Evolutionary conservation across 2,113 vertebrate genomes (phyloP).

Genomic region (Zingel zingel): DNA sequence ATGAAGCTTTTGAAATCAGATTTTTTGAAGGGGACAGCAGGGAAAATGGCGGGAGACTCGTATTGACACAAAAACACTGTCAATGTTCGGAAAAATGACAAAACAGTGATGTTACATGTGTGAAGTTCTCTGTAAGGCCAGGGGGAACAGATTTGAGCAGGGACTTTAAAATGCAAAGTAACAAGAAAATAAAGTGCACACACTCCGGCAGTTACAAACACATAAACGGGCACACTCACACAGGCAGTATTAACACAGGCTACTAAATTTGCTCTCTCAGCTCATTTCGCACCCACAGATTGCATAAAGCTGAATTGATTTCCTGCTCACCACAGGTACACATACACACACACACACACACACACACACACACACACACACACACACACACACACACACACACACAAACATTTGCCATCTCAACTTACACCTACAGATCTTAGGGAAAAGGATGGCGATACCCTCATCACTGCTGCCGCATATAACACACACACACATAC

Average conservation of each 20-base stretch:
- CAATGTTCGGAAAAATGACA: neutral
- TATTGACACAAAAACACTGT: neutral
- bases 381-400: constrained; percentile 1
- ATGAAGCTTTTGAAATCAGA: neutral
- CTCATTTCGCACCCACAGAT: constrained; percentile 34
- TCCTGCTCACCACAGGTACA: constrained; percentile 15
- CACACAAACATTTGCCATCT: neutral
- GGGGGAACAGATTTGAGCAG: neutral
- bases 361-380: neutral
- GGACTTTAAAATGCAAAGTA: neutral
- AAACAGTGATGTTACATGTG: neutral
- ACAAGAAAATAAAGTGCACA: neutral
- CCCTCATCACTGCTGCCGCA: too few relatives aligned
- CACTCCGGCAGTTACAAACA: neutral
- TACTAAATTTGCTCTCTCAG: constrained; percentile 30
- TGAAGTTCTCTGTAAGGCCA: neutral
- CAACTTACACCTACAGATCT: too few relatives aligned
- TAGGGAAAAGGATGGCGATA: too few relatives aligned
- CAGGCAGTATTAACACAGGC: neutral
- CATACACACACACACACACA: neutral
- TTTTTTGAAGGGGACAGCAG: neutral
- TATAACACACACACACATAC: too few relatives aligned
- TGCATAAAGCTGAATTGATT: constrained; percentile 26
- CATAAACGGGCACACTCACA: neutral
- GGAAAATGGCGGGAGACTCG: neutral